Evolutionary conservation across 2,888 invertebrate species (phyloP), one percentile per base, ranked within the genome.

Genomic region (Amphipyra tragopoginis): DNA sequence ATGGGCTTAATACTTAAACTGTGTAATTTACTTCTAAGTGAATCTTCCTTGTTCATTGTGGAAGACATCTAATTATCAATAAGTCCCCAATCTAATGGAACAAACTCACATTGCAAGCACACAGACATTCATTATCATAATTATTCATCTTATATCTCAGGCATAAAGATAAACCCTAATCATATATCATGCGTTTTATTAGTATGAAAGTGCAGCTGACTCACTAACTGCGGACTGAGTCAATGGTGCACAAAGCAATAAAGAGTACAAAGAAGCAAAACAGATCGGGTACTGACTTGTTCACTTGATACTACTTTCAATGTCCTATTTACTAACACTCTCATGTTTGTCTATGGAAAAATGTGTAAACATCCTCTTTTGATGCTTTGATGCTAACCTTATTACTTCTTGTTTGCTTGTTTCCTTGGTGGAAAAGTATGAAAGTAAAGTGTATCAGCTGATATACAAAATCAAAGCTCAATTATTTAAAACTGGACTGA

Each of bases 101-200:
- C n/a, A 52, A 52, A 65, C 11, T 26, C 53, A 72, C 9, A 34
- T 34, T 13, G 5, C 7, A 29, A 43, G 5, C 11, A 33, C 29
- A 15, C 65, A 53, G 6, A 34, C 49, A 58, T 72, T 59, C 45
- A 50, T 51, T 72, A 72, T 59, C 67, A 59, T 54, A 72, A 66
- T 60, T 61, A 60, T 55, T 57, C 52, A 65, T 72, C 59, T 54
- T 53, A 61, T 76, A 70, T 70, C 65, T 70, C 21, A 26, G 44
- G 47, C 36, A 9, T 51, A 49, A 50, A 73, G 72, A 73, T 73
- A 65, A 70, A 64, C 60, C 39, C 21, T 65, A 56, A 62, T 73
- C 60, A 54, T 73, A 64, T 76, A 67, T 75, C 67, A 62, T 62
- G 62, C 49, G 49, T 62, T 76, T 77, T 76, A 79, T 66, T 64